Conservation (phyloP, 2,888 invertebrate species). For the Caenorhabditis macrosperma region DNA sequence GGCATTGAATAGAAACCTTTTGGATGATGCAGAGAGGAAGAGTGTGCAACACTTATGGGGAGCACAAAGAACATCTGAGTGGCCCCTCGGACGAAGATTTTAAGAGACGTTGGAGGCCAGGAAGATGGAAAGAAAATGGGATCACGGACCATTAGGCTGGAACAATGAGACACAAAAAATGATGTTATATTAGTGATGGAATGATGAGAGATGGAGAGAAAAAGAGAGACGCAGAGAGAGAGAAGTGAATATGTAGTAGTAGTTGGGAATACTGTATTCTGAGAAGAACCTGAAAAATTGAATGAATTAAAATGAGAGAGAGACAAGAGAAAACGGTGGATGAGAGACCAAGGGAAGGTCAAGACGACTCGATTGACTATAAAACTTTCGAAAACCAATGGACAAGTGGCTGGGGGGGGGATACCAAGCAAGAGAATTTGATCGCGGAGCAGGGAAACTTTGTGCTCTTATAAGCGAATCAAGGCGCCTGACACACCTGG, state of each 20-base stretch:
- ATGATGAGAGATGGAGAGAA: slow-evolving; percentile 13
- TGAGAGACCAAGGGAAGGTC: too few relatives aligned
- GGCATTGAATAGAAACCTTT: slow-evolving; percentile 48
- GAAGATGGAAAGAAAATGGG: not conserved
- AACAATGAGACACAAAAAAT: slow-evolving; percentile 28
- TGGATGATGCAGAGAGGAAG: slow-evolving; percentile 20
- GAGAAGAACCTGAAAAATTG: slow-evolving; percentile 15
- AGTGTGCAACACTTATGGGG: slow-evolving; percentile 38
- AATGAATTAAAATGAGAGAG: not conserved
- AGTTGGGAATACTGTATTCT: slow-evolving; percentile 22
- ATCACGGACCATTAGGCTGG: slow-evolving; percentile 39
- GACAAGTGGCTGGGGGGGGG: too few relatives aligned
- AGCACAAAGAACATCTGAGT: slow-evolving; percentile 53
- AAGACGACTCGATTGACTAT: not conserved
- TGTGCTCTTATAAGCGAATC: not conserved
- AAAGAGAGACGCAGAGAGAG: slow-evolving; percentile 15
- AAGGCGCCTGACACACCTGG: not conserved
- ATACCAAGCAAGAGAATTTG: too few relatives aligned
- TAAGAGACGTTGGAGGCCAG: too few relatives aligned
- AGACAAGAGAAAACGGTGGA: not conserved
- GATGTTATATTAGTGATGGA: slow-evolving; percentile 6
- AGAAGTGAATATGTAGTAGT: slow-evolving; percentile 21
- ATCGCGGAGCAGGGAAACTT: not conserved
- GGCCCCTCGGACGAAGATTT: slow-evolving; percentile 27
- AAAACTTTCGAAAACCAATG: not conserved